Evolutionary conservation across 2,888 invertebrate genomes (phyloP).

Genomic region (Limnephilus marmoratus): DNA sequence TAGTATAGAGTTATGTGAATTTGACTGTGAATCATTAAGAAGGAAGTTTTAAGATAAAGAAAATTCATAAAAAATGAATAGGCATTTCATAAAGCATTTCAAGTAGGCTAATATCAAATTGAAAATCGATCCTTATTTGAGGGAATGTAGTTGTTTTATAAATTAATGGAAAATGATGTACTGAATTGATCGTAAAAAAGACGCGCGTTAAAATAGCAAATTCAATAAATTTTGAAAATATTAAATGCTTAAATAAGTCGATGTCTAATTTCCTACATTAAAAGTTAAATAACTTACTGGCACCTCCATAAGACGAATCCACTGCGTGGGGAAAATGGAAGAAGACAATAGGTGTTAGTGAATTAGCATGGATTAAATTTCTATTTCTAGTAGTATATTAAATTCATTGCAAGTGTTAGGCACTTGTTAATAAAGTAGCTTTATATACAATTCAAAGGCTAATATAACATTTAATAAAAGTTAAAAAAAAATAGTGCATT

Average conservation of each 20-base stretch:
- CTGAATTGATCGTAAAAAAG: not conserved
- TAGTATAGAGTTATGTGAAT: not conserved
- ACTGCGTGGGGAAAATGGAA: conserved; percentile 77
- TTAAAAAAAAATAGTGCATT: conserved; percentile 49
- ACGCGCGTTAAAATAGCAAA: not conserved
- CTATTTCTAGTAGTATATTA: conserved; percentile 16
- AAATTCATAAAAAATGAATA: too few relatives aligned
- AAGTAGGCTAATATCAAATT: not conserved
- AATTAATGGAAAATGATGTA: not conserved
- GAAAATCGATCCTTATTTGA: not conserved
- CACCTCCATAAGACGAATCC: conserved; percentile 86
- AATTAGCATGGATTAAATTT: not conserved
- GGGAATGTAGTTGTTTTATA: not conserved
- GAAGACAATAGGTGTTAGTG: conserved; percentile 68
- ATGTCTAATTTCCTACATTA: not conserved
- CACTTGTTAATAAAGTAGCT: conserved; percentile 17
- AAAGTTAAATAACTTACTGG: conserved; percentile 77
- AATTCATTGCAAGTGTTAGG: conserved; percentile 33
- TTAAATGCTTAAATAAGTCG: not conserved
- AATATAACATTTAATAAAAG: conserved; percentile 43
- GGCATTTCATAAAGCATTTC: not conserved
- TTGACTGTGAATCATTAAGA: not conserved
- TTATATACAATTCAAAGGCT: conserved; percentile 29
- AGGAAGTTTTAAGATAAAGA: not conserved
- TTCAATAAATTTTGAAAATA: not conserved